Conservation (phyloP, 2,888 invertebrate genomes). For the Amblyteles armatorius region DNA sequence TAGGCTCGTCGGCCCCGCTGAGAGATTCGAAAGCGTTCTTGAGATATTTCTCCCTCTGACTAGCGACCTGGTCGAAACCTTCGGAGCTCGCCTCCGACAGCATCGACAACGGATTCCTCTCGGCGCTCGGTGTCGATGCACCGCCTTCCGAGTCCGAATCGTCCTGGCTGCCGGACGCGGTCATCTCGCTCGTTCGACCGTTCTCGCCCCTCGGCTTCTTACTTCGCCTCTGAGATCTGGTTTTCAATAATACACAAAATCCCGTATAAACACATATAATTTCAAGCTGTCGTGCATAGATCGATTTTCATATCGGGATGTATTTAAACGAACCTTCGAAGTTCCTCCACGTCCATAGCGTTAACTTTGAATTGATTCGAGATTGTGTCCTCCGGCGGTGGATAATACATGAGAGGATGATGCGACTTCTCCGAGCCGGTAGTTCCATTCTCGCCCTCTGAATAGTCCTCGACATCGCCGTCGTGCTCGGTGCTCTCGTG, state of each 20-base stretch:
- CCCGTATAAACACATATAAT: too few species aligned
- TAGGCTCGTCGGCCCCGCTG: constrained; percentile 87
- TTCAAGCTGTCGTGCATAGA: too few species aligned
- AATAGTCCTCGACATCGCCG: constrained; percentile 94
- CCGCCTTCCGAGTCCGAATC: constrained; percentile 88
- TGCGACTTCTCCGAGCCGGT: constrained; percentile 90
- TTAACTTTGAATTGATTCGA: constrained; percentile 93
- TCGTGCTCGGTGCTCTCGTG: constrained; percentile 92
- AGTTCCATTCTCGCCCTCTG: constrained; percentile 88
- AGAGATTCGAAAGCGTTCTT: constrained; percentile 90
- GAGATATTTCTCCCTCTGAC: constrained; percentile 87
- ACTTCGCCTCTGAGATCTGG: constrained; percentile 80
- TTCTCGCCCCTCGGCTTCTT: constrained; percentile 80
- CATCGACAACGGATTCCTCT: constrained; percentile 90
- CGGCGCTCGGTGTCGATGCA: constrained; percentile 93
- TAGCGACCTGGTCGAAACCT: constrained; percentile 86
- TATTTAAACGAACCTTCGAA: constrained; percentile 87
- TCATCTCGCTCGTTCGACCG: constrained; percentile 80
- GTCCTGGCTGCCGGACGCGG: constrained; percentile 88
- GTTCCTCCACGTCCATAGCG: constrained; percentile 94
- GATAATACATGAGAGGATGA: constrained; percentile 90
- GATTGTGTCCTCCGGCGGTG: constrained; percentile 88
- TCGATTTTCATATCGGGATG: constrained; percentile 58
- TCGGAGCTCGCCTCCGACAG: constrained; percentile 91
- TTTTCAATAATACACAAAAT: not conserved